Evolutionary conservation across 2,888 invertebrate species (phyloP).

Genomic region (Cataglyphis cursor): DNA sequence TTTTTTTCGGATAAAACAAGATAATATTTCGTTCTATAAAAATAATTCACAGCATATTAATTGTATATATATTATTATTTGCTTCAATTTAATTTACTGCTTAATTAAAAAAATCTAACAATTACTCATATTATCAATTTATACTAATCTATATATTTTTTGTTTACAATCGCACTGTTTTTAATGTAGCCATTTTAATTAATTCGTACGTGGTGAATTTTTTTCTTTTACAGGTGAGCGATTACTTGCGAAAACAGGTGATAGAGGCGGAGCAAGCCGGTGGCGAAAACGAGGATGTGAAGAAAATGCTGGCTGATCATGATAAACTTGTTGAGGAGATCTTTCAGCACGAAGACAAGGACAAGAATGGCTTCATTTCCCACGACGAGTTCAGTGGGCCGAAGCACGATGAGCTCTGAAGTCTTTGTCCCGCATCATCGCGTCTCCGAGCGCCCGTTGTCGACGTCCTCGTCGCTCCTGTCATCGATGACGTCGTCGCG

Average conservation of each 20-base stretch:
- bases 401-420: slow-evolving; percentile 98
- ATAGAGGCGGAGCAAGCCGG: slow-evolving; percentile 90
- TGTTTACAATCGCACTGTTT: not conserved
- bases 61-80: not conserved
- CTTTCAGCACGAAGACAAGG: slow-evolving; percentile 98
- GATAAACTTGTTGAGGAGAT: slow-evolving; percentile 98
- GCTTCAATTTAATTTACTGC: not conserved
- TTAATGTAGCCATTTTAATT: not conserved
- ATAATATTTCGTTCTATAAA: not conserved
- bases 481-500: slow-evolving; percentile 59
- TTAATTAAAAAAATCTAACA: not conserved
- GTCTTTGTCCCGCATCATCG: slow-evolving; percentile 66
- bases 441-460: slow-evolving; percentile 69
- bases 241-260: slow-evolving; percentile 97
- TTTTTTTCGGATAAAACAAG: not conserved
- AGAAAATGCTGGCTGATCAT: slow-evolving; percentile 94
- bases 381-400: slow-evolving; percentile 98
- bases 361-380: slow-evolving; percentile 98
- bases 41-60: slow-evolving; percentile 15
- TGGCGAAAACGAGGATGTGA: slow-evolving; percentile 92
- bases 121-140: not conserved
- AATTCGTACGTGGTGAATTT: slow-evolving; percentile 9
- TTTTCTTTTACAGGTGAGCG: slow-evolving; percentile 91
- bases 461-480: slow-evolving; percentile 57
- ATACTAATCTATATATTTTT: not conserved